Evolutionary conservation across 1,140 invertebrate species (phyloP).

Genomic region (Papilio helenus): DNA sequence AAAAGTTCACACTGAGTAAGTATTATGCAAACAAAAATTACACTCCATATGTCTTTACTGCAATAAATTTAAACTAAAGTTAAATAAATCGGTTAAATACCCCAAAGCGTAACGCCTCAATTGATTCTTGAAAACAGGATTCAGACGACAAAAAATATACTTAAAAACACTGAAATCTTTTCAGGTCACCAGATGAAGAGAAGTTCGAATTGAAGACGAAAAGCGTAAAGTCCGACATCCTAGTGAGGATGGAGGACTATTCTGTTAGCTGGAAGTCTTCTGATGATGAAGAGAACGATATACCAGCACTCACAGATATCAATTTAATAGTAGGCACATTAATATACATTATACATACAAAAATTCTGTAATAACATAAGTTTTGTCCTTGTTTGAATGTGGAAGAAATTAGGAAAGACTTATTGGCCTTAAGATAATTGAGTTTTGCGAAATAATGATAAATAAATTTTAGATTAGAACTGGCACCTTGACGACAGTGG

Average conservation of each 20-base stretch:
- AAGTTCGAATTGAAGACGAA: conserved; percentile 51
- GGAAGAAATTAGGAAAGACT: not conserved
- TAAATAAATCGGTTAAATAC: too few species aligned
- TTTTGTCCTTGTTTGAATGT: not conserved
- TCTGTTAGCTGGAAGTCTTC: conserved; percentile 53
- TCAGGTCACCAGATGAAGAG: conserved; percentile 57
- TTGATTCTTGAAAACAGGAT: too few species aligned
- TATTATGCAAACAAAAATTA: conserved; percentile 28
- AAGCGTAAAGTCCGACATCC: conserved; percentile 44
- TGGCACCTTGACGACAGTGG: conserved; percentile 86
- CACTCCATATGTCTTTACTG: too few species aligned
- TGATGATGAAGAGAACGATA: conserved; percentile 48
- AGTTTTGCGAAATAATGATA: not conserved
- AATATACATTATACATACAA: not conserved
- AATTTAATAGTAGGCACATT: conserved; percentile 38
- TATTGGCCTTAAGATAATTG: not conserved
- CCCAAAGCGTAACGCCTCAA: too few species aligned
- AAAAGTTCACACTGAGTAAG: conserved; percentile 76
- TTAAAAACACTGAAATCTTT: not conserved
- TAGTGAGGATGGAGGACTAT: conserved; percentile 51
- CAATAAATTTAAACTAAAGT: too few species aligned
- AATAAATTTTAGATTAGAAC: conserved; percentile 76
- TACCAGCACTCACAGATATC: conserved; percentile 58
- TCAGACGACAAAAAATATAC: too few species aligned
- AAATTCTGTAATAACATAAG: not conserved